Percentiles rank a stretch among this genome's conserved stretches.
These are phyloP conservation scores for Cheilosia pagana DNA, from an alignment of 2,888 invertebrate species.

Conservation along the genomic window DNA sequence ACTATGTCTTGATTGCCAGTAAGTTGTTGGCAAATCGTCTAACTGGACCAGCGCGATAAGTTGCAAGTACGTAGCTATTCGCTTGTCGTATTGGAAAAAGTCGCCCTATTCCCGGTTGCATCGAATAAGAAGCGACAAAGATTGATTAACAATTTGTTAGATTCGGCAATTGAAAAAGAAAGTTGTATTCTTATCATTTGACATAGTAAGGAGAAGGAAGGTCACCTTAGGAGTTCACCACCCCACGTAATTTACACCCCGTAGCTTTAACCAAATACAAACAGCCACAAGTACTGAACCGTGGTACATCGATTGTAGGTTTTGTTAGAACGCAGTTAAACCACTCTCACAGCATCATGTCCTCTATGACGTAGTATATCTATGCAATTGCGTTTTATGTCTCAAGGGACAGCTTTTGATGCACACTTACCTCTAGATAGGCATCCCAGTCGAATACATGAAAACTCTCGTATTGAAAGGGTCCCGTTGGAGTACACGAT, in stretches of 20 bases:
- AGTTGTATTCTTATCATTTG: no score
- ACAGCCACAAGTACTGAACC: neutral
- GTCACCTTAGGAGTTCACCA: neutral
- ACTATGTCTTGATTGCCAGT: no score
- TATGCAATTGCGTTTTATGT: no score
- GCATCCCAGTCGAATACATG: constrained; percentile 95
- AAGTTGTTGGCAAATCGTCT: no score
- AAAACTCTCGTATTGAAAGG: constrained; percentile 91
- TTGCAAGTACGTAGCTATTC: no score
- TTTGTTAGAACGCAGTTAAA: neutral
- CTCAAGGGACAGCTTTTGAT: neutral
- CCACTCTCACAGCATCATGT: neutral
- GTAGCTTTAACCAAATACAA: neutral
- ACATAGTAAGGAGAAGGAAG: neutral
- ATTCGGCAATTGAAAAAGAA: no score
- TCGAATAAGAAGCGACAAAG: no score
- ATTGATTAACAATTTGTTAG: no score
- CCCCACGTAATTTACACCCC: neutral
- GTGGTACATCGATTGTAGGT: neutral
- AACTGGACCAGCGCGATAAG: no score
- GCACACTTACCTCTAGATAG: constrained; percentile 85
- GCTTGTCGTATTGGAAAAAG: no score
- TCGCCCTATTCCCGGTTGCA: no score
- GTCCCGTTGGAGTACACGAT: constrained; percentile 86
- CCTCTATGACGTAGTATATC: no score